A percentile compares a stretch with the other conserved stretches of the same genome.
These are phyloP conservation scores for Anguilla obscura DNA, from an alignment of 2,797 vertebrate species.

Conservation along the genomic window DNA sequence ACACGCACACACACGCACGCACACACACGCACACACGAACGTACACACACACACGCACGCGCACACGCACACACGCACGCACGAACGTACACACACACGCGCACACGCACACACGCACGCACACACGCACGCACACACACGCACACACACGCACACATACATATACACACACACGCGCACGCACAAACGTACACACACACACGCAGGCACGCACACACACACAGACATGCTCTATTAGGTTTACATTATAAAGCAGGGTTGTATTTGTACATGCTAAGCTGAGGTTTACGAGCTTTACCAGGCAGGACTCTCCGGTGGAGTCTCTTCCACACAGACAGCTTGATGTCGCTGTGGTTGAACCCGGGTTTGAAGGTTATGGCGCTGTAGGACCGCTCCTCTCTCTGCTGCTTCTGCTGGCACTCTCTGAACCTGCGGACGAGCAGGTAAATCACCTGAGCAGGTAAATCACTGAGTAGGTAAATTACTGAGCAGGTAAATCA, in stretches of 20 bases:
- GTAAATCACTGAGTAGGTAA: too few relatives aligned
- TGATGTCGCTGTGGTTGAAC: constrained; percentile 81
- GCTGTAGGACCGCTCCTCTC: constrained; percentile 65
- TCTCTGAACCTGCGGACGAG: constrained; percentile 52
- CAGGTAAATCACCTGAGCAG: not conserved
- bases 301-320: constrained; percentile 78
- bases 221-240: not conserved
- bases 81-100: too few relatives aligned
- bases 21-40: not conserved
- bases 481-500: too few relatives aligned
- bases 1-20: too few relatives aligned
- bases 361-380: constrained; percentile 78
- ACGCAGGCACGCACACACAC: not conserved
- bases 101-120: too few relatives aligned
- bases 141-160: constrained; percentile 40
- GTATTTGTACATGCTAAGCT: not conserved
- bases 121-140: not conserved
- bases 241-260: not conserved
- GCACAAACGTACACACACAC: not conserved
- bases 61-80: not conserved
- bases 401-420: constrained; percentile 63
- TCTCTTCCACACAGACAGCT: constrained; percentile 80
- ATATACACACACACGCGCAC: constrained; percentile 41
- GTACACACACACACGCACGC: constrained; percentile 41
- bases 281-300: constrained; percentile 53